Base-by-base conservation (phyloP, 2,888 invertebrate species). In the Pammene fasciana region DNA sequence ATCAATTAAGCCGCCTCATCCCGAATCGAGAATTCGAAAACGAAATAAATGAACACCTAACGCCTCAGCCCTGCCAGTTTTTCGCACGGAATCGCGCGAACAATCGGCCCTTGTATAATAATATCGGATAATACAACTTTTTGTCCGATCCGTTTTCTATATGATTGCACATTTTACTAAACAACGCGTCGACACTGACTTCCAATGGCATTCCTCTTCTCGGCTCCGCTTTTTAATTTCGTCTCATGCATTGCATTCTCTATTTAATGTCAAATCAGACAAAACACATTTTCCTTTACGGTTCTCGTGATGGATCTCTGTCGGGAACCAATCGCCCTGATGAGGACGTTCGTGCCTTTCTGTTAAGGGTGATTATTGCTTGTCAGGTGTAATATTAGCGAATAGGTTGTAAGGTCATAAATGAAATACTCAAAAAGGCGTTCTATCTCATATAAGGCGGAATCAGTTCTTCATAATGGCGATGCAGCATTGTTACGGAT, bases 121-220 rank as follows among this genome's bases (percentile, higher is more conserved):
- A 84, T 85, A 86, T 82, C 79, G 79, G 82, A 83, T 85, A 86
- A 85, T 84, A 82, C 80, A 79, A 78, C 81, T 86, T 86, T 88
- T 86, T 86, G 82, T 81, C 76, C 74, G 76, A 79, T 81, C 77
- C 79, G 79, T 83, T 86, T 88, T 88, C 89, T 88, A 82, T 89
- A 86, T 84, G 86, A 88, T 86, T 89, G 87, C 90, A 88, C 88
- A 88, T 87, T 89, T 87, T 82, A 84, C 87, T 87, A 88, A 88
- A 87, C 87, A 88, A 83, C 84, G 75, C 77, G 74, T 75, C 77
- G 73, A 74, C 78, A 76, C 74, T 76, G 76, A 76, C 77, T 79
- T 65, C 76, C 76, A 79, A 79, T 82, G 77, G 76, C 82, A 87
- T 86, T 87, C 84, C 82, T 76, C 75, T 74, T 56, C 46, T 62